phyloP scores from a whole-genome alignment of 2,113 vertebrate genomes.

The Nothocercus julius region DNA sequence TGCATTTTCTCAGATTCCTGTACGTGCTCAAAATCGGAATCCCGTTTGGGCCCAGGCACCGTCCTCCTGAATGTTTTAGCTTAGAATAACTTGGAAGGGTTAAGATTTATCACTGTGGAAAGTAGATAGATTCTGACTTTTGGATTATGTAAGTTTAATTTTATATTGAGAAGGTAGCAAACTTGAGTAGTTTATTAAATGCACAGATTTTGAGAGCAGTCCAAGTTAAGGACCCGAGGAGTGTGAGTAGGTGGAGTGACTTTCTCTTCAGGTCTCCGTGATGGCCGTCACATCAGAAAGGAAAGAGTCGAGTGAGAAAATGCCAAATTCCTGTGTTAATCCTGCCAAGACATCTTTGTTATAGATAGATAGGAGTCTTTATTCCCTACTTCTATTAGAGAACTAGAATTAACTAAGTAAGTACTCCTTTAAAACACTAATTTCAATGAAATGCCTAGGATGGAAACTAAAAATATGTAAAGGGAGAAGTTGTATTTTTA shows the following conservation, averaged over 20 bases:
- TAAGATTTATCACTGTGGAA: neutral
- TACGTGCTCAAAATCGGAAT: neutral
- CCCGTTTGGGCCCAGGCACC: neutral
- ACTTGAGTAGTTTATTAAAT: neutral
- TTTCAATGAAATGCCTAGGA: neutral
- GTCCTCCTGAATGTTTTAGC: neutral
- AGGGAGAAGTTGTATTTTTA: neutral
- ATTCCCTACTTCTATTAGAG: neutral
- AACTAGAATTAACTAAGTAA: neutral
- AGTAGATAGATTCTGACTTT: neutral
- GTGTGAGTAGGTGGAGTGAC: neutral
- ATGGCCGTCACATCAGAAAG: no score
- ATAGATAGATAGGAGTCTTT: neutral
- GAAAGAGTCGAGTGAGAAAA: no score
- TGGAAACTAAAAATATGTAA: neutral
- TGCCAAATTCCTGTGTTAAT: neutral
- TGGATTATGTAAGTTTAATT: neutral
- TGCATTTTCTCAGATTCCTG: neutral
- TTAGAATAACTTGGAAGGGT: neutral
- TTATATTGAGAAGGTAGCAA: neutral
- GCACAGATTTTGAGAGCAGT: neutral
- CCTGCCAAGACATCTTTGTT: neutral
- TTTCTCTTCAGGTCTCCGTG: neutral
- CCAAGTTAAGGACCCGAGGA: fast-evolving
- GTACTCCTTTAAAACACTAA: neutral